Evolutionary conservation across 2,113 vertebrate genomes (phyloP), one percentile per base, ranked within the genome.

Genomic region (Peromyscus polionotus): DNA sequence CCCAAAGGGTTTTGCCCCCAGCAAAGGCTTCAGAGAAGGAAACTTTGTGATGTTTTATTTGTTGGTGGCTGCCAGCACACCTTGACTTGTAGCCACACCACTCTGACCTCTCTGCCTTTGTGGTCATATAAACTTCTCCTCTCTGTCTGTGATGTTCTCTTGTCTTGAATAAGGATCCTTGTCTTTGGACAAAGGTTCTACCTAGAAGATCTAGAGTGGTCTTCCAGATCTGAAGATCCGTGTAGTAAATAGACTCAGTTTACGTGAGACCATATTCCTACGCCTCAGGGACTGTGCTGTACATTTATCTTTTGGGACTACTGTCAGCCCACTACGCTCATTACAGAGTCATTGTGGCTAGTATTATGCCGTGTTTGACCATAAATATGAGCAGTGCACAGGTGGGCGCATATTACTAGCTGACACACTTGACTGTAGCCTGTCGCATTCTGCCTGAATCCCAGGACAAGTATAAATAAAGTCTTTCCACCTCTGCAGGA

Each of bases 111-210:
- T 22, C 85, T 87, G 65, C 5, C 31, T 67, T 10, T 51, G 12
- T 24, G 48, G 42, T 45, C 48, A 36, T 45, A 20, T 14, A n/a
- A 63, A 73, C 26, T 45, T 22, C 11, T 33, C n/a, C 24, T 22
- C 19, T 36, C 39, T 16, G 11, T n/a, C 28, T 2, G 0, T 26
- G 11, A 9, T 1, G 1, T 22, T 22, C 67, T 9, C 7, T 48
- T 61, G 3, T 61, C 39, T 73, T 31, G 33, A 54, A 33, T 33
- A 45, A 45, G 28, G 31, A 61, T 22, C 3, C 36, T 57, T 61
- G 31, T n/a, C 80, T 59, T 85, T 24, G 36, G 6, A 42, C 77
- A 70, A 13, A 28, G 36, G 17, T 39, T 22, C 24, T 65, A 54
- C 76, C 26, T 59, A 16, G 24, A 51, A 22, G 22, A 36, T 22